Conservation (phyloP, 2,888 invertebrate species). For the Miltochrista miniata region DNA sequence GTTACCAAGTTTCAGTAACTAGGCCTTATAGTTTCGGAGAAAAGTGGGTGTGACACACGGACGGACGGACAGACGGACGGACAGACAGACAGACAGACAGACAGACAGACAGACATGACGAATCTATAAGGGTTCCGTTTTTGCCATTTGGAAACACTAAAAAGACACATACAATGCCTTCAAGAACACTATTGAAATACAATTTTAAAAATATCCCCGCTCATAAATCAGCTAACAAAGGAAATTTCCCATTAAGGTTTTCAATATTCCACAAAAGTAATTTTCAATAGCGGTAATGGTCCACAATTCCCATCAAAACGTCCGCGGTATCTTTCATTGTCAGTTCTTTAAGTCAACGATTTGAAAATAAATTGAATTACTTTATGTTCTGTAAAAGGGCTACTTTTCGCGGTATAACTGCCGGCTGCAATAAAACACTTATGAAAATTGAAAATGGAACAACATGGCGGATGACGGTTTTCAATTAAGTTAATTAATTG, state of each 20-base stretch:
- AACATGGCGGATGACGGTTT: conserved; percentile 9
- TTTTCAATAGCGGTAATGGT: conserved; percentile 31
- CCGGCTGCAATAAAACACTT: conserved; percentile 20
- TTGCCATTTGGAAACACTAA: too few species aligned
- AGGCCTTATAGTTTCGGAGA: too few species aligned
- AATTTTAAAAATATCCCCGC: neutral
- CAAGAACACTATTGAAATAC: neutral
- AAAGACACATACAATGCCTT: neutral
- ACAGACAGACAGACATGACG: too few species aligned
- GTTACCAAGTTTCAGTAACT: too few species aligned
- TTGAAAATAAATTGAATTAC: conserved; percentile 28
- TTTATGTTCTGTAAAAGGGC: conserved; percentile 28
- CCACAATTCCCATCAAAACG: conserved; percentile 9
- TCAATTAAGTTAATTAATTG: neutral
- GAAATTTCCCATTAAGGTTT: conserved; percentile 21
- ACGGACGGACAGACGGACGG: too few species aligned
- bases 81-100: too few species aligned
- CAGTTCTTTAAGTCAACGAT: conserved; percentile 13
- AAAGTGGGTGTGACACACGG: too few species aligned
- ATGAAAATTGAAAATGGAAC: conserved; percentile 31
- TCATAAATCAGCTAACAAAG: conserved; percentile 14
- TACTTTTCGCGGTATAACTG: conserved; percentile 19
- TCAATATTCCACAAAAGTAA: conserved; percentile 23
- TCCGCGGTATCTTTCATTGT: neutral
- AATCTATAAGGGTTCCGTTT: too few species aligned